phyloP scores from a whole-genome alignment of 2,113 vertebrate species.

The Platichthys flesus region DNA sequence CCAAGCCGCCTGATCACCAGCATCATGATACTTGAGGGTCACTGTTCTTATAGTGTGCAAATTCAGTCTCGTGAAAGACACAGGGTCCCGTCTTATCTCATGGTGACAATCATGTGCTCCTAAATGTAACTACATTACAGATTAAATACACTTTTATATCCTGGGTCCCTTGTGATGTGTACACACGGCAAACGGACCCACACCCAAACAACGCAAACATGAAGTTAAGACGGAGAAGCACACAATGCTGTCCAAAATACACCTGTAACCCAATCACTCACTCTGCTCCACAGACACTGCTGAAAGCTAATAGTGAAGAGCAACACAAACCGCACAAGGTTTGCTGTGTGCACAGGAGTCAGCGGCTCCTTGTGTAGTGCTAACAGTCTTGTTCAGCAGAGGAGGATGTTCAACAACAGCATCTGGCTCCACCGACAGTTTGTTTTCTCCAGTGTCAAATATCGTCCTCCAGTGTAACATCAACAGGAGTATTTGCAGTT shows the following conservation, averaged over 20 bases:
- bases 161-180: conserved; percentile 23
- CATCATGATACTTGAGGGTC: no score
- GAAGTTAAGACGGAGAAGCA: background rate
- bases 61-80: background rate
- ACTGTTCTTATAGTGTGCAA: no score
- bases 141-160: conserved; percentile 29
- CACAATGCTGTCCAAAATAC: background rate
- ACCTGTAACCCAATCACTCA: conserved; percentile 1
- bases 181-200: conserved; percentile 39
- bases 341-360: conserved; percentile 16
- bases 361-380: conserved; percentile 10
- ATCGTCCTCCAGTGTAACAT: background rate
- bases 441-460: background rate
- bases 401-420: no score
- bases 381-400: no score
- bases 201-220: conserved; percentile 20
- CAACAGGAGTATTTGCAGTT: background rate
- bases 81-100: background rate
- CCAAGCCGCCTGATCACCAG: no score
- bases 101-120: conserved; percentile 24
- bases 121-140: background rate
- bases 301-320: background rate
- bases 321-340: conserved; percentile 9
- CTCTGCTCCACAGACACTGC: background rate
- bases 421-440: background rate